Evolutionary conservation across 1,140 invertebrate genomes (phyloP).

Genomic region (Dufourea novaeangliae): DNA sequence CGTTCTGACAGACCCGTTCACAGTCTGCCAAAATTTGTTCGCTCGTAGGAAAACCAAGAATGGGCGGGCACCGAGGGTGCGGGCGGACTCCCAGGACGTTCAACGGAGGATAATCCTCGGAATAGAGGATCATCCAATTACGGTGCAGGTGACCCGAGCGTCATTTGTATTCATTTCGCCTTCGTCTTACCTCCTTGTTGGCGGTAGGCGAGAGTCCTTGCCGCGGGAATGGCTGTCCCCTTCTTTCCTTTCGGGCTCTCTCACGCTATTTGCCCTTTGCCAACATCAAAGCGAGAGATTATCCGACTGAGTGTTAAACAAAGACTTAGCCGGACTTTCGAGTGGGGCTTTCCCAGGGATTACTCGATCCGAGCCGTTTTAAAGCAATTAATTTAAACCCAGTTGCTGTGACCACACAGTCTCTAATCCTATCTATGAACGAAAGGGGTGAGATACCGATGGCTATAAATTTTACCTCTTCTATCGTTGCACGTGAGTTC

Average conservation of each 20-base stretch:
- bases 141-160: conserved; percentile 67
- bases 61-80: conserved; percentile 41
- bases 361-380: conserved; percentile 48
- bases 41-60: conserved; percentile 38
- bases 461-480: background rate
- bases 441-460: background rate
- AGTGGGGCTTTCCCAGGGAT: conserved; percentile 53
- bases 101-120: conserved; percentile 70
- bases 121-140: conserved; percentile 76
- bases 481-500: background rate
- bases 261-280: conserved; percentile 6
- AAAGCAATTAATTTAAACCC: conserved; percentile 65
- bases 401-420: conserved; percentile 26
- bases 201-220: conserved; percentile 11
- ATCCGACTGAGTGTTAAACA: conserved; percentile 69
- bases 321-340: conserved; percentile 61
- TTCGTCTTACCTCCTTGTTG: conserved; percentile 55
- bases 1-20: background rate
- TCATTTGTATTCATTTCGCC: conserved; percentile 75
- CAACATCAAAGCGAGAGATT: conserved; percentile 55
- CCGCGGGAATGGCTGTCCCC: conserved; percentile 13
- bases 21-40: conserved; percentile 43
- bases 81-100: conserved; percentile 53
- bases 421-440: conserved; percentile 25
- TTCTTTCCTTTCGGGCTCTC: conserved; percentile 4